Evolutionary conservation across 1,140 invertebrate species (phyloP), one percentile per base, ranked within the genome.

Genomic region (Aleiodes sp.): DNA sequence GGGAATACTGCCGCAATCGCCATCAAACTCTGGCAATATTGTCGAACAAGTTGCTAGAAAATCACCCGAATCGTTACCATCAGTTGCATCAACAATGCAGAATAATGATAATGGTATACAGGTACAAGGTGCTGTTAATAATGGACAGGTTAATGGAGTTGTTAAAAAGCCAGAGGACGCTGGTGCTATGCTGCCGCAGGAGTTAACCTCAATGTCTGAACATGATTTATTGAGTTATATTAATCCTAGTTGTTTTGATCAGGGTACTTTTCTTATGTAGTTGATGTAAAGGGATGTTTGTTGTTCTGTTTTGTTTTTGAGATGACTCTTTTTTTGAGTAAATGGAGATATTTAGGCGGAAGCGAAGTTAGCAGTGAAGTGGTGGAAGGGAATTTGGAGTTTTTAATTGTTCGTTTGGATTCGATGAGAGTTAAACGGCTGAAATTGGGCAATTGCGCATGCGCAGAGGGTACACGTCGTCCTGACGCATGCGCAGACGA

Each of bases 211-310:
- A 59, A 93, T 95, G 90, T 93, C 92, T 61, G 93, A 94, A 76
- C 92, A 92, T 80, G 94, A 95, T 86, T 87, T 95, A 65, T 88
- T 95, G 57, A 94, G 91, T 78, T 94, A 94, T 80, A 95, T 95
- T 60, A 94, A 95, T 87, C 92, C 93, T 12, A 94, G 90, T 83
- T 93, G 92, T 81, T 95, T 95, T 78, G 93, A 94, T 86, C 91
- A 86, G 59, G 80, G 74, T 14, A 78, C 77, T 39, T 85, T 86
- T 69, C 80, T 86, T 31, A 84, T 86, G 78, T 86, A 83, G 73
- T 77, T 65, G 26, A 52, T 37, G 14, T 41, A 68, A 63, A 52
- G n/a, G 35, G 24, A 21, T 6, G 59, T 33, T 37, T 52, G 7
- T 46, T 35, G 19, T 14, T 19, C 24, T 61, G 8, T 10, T 59